Base-by-base conservation (phyloP, 2,113 vertebrate species). In the Centropus bengalensis region DNA sequence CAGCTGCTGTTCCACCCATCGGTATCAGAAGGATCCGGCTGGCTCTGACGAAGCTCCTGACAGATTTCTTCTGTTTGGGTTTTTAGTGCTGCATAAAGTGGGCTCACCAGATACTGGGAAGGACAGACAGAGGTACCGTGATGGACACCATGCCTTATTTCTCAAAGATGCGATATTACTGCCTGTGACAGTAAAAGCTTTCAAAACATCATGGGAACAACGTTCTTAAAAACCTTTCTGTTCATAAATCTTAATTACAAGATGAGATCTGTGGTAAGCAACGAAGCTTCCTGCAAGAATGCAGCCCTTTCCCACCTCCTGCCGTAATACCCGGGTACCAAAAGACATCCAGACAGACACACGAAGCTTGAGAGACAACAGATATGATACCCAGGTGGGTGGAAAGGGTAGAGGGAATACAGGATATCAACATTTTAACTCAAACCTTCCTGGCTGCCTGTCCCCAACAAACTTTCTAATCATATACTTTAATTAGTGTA, bases 81-180 rank as follows among this genome's bases (percentile, higher is more conserved):
- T 97, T 97, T 98, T 38, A 99, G 95, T 0, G 97, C 98, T n/a
- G 97, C 95, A 93, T 97, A 98, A 84, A 99, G 97, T 63, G 98
- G 99, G 24, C 98, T 98, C 92, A 99, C 97, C 28, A 99, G 97
- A 73, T 98, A 98, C 99, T 99, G 95, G 47, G 62, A 96, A 9
- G 58, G 51, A 97, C 24, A 83, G 69, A 94, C 78, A 89, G 23
- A 93, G 45, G 11, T 24, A 86, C 20, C 21, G 32, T 63, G 56
- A 86, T 12, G 33, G 30, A 78, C 23, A 22, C 18, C 47, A 60
- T 26, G 23, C 17, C 30, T 76, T 51, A 47, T 40, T 84, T 80
- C 19, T 49, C 47, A 19, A 80, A 82, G n/a, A 45, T 8, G 10
- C 16, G 11, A 5, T 11, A 44, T 17, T 78, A 79, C 9, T 22